Evolutionary conservation across 1,140 invertebrate genomes (phyloP).

Genomic region (Apis laboriosa): DNA sequence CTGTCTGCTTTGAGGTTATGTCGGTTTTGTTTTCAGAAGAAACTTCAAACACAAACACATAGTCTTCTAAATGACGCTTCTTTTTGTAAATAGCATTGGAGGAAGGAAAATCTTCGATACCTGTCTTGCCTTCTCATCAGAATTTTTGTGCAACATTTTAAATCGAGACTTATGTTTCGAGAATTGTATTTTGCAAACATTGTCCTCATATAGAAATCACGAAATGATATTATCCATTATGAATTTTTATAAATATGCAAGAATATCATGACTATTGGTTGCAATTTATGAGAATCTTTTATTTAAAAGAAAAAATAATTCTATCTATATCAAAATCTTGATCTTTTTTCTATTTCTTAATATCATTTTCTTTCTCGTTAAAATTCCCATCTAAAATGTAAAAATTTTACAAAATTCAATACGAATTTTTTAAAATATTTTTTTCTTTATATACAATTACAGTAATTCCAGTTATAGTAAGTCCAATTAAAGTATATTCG

Average conservation of each 20-base stretch:
- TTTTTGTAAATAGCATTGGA: background rate
- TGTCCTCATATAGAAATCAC: background rate
- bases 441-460: background rate
- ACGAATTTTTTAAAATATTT: background rate
- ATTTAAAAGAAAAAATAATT: too few relatives aligned
- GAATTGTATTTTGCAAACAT: background rate
- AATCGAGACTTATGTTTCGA: background rate
- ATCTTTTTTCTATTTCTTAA: background rate
- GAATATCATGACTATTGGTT: background rate
- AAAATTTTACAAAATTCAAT: too few relatives aligned
- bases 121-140: background rate
- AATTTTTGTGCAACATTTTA: conserved; percentile 10
- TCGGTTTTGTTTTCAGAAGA: conserved; percentile 9
- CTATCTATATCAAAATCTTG: background rate
- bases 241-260: background rate
- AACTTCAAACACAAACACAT: background rate
- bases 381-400: too few relatives aligned
- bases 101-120: background rate
- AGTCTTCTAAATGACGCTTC: background rate
- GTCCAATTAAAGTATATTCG: background rate
- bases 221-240: background rate
- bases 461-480: background rate
- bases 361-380: too few relatives aligned
- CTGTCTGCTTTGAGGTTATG: background rate
- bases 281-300: background rate